These are phyloP conservation scores for Apamea crenata DNA, from an alignment of 2,888 invertebrate genomes.

Conservation along the genomic window DNA sequence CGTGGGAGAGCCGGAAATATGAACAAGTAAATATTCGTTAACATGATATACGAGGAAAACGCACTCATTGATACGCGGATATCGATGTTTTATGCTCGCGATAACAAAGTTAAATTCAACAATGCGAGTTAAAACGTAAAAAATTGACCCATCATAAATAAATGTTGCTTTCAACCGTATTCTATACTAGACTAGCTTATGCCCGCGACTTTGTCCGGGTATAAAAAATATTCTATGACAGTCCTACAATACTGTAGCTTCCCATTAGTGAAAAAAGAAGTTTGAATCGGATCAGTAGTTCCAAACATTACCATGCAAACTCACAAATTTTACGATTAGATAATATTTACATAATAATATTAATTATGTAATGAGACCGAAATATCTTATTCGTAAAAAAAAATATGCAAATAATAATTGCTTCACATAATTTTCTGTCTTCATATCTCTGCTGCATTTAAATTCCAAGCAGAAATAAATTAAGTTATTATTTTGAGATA, in stretches of 20 bases:
- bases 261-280: neutral
- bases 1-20: conserved; percentile 34
- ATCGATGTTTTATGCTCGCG: conserved; percentile 53
- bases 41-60: conserved; percentile 53
- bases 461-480: conserved; percentile 47
- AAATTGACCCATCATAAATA: conserved; percentile 6
- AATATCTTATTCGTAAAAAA: neutral
- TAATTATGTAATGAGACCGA: neutral
- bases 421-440: conserved; percentile 17
- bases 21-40: conserved; percentile 62
- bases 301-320: neutral
- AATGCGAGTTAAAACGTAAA: conserved; percentile 12
- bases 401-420: conserved; percentile 10
- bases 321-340: neutral
- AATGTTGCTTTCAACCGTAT: neutral
- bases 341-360: neutral
- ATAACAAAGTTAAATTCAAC: conserved; percentile 58
- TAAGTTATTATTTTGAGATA: conserved; percentile 46
- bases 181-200: neutral
- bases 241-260: neutral
- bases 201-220: neutral
- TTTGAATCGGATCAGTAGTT: neutral
- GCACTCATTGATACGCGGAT: conserved; percentile 45
- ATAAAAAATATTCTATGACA: neutral
- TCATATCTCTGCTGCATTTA: conserved; percentile 27